Conservation (phyloP, 2,113 vertebrate species). For the Rhodinocichla rosea region DNA sequence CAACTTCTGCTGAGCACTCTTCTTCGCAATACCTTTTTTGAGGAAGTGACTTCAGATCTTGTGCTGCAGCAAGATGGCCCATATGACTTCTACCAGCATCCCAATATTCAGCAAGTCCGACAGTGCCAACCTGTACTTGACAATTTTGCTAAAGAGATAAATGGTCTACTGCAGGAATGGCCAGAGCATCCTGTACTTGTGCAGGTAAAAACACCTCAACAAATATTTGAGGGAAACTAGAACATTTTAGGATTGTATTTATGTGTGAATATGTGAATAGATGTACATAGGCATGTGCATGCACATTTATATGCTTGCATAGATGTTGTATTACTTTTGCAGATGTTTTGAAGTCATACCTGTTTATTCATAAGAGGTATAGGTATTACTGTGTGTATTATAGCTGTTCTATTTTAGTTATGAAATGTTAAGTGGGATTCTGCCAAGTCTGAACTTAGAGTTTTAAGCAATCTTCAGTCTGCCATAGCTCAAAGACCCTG, state of each 20-base stretch:
- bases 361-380: neutral
- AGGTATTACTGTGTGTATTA: neutral
- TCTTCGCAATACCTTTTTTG: constrained; percentile 85
- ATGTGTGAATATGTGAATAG: neutral
- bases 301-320: neutral
- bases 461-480: neutral
- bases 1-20: constrained; percentile 86
- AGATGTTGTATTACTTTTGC: neutral
- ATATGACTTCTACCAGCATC: constrained; percentile 94
- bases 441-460: neutral
- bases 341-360: neutral
- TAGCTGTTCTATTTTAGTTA: neutral
- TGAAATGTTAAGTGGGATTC: neutral
- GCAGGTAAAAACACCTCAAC: constrained; percentile 76
- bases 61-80: constrained; percentile 77
- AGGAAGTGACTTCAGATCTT: constrained; percentile 71
- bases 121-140: constrained; percentile 85
- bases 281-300: no score
- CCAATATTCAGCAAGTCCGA: constrained; percentile 85
- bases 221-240: neutral
- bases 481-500: neutral
- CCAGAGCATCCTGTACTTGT: constrained; percentile 90
- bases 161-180: constrained; percentile 85
- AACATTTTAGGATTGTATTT: neutral
- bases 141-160: constrained; percentile 77